phyloP scores from a whole-genome alignment of 2,888 invertebrate species.

The Xestia ashworthii region DNA sequence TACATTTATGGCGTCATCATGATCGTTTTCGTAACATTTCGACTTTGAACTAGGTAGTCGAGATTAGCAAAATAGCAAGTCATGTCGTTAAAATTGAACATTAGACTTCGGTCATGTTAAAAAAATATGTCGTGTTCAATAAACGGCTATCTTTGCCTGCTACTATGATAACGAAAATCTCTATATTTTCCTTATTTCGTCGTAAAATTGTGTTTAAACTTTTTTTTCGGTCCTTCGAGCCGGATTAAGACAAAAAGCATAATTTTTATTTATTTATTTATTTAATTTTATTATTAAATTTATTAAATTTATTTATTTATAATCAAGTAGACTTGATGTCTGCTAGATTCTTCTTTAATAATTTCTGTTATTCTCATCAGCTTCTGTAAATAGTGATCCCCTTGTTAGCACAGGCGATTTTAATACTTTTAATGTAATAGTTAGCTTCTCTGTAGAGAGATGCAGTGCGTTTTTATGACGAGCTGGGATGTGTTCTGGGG shows the following conservation, averaged over 20 bases:
- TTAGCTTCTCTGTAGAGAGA: background rate
- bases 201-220: background rate
- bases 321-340: too few relatives aligned
- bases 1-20: conserved; percentile 7
- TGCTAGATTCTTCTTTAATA: too few relatives aligned
- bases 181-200: background rate
- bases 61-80: conserved; percentile 9
- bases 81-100: background rate
- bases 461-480: background rate
- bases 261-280: too few relatives aligned
- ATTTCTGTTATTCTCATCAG: background rate
- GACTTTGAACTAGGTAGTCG: background rate
- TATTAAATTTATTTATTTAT: too few relatives aligned
- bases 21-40: background rate
- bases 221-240: background rate
- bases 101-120: background rate
- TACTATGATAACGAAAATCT: background rate
- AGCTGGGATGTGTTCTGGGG: background rate
- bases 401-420: background rate
- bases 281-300: too few relatives aligned
- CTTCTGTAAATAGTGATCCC: background rate
- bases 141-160: too few relatives aligned
- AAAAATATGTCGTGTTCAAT: background rate
- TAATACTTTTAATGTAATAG: background rate
- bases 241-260: background rate